These are phyloP conservation scores for Tympanuchus pallidicinctus DNA, from an alignment of 2,113 vertebrate species.

Conservation along the genomic window DNA sequence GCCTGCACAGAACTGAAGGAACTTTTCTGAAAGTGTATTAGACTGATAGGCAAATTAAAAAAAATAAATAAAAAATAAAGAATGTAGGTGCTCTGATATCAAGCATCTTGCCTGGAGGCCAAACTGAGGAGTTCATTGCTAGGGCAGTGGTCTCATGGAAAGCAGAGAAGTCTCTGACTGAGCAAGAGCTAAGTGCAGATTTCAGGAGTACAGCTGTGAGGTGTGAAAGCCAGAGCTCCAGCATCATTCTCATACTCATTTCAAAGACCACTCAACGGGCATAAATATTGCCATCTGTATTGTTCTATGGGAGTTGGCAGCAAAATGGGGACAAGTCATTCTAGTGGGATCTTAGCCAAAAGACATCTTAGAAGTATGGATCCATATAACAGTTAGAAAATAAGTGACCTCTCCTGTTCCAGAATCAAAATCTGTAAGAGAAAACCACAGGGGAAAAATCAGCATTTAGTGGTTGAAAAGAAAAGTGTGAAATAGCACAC, in stretches of 20 bases:
- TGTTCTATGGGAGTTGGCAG: conserved; percentile 43
- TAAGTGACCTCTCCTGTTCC: conserved; percentile 1
- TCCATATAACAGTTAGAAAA: background rate
- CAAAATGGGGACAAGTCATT: conserved; percentile 11
- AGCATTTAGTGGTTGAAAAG: background rate
- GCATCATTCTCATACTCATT: conserved; percentile 2
- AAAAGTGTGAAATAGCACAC: background rate
- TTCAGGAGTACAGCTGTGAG: background rate
- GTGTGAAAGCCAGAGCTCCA: background rate
- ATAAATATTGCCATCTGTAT: conserved; percentile 58
- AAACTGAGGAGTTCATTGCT: background rate
- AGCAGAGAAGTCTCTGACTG: background rate
- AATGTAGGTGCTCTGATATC: background rate
- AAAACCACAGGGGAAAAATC: background rate
- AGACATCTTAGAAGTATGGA: background rate
- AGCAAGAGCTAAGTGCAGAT: background rate
- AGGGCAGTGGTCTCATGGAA: background rate
- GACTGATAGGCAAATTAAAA: background rate
- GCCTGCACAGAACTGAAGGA: background rate
- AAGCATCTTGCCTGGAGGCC: background rate
- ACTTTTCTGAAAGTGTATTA: background rate
- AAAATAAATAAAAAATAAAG: background rate
- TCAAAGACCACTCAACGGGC: conserved; percentile 30
- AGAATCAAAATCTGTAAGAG: background rate
- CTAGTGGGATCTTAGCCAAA: conserved; percentile 21